A percentile compares a stretch with the other conserved stretches of the same genome.
phyloP scores from a whole-genome alignment of 1,140 invertebrate genomes.

The Euschistus heros region DNA sequence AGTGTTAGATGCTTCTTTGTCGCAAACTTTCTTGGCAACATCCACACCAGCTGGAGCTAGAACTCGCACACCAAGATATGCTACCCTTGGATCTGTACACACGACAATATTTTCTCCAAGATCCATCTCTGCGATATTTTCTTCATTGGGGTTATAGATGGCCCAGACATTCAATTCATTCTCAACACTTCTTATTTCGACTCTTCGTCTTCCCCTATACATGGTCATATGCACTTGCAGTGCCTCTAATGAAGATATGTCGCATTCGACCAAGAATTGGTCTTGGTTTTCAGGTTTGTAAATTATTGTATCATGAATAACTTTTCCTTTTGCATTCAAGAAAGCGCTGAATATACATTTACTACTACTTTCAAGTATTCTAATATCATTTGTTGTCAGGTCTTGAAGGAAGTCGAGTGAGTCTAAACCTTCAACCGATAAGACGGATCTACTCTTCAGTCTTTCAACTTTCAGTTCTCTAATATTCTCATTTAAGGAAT shows the following conservation, averaged over 20 bases:
- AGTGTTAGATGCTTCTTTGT: neutral
- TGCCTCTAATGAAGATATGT: constrained; percentile 43
- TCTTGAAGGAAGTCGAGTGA: constrained; percentile 62
- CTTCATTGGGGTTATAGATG: constrained; percentile 37
- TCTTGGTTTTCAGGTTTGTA: constrained; percentile 48
- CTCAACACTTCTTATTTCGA: constrained; percentile 51
- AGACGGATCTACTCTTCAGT: constrained; percentile 39
- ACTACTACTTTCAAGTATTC: constrained; percentile 50
- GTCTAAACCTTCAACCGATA: constrained; percentile 52
- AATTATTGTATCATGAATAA: constrained; percentile 75
- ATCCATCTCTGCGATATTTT: neutral
- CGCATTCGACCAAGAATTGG: constrained; percentile 67
- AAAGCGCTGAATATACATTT: constrained; percentile 66
- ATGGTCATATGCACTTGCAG: constrained; percentile 66
- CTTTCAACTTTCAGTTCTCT: constrained; percentile 31
- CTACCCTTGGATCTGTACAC: constrained; percentile 55
- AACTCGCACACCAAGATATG: constrained; percentile 50
- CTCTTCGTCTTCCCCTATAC: constrained; percentile 63
- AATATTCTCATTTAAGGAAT: neutral
- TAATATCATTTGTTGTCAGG: constrained; percentile 76
- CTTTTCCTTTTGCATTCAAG: constrained; percentile 69
- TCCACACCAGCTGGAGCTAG: constrained; percentile 21
- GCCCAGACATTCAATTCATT: constrained; percentile 52
- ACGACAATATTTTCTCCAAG: constrained; percentile 40
- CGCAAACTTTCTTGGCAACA: neutral